A percentile compares a stretch with the other conserved stretches of the same genome.
Evolutionary conservation across 2,113 vertebrate species (phyloP).

Genomic region (Siniperca knerii): DNA sequence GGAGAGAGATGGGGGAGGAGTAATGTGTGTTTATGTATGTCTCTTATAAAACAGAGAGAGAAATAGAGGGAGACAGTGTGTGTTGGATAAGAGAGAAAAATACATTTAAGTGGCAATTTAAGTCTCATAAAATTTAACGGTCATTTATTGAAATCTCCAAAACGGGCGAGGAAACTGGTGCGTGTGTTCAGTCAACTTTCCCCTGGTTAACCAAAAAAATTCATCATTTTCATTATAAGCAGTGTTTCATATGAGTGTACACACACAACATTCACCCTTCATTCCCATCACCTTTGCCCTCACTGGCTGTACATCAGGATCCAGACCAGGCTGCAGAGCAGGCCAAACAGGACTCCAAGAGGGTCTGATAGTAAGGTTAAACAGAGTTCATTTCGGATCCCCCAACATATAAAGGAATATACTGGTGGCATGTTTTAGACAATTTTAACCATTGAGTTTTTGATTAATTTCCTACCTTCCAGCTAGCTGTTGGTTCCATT

Average conservation of each 20-base stretch:
- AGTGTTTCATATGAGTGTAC: conserved; percentile 11
- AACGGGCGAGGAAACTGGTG: not conserved
- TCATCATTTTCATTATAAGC: conserved; percentile 18
- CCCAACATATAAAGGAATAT: not conserved
- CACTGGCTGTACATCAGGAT: conserved; percentile 34
- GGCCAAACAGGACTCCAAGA: not conserved
- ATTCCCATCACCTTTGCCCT: conserved; percentile 71
- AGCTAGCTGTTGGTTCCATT: not conserved
- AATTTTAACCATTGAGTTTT: not conserved
- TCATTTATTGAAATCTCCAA: not conserved
- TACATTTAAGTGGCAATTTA: not conserved
- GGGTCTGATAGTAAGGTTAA: conserved; percentile 20
- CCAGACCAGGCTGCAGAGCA: conserved; percentile 24
- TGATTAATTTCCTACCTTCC: not conserved
- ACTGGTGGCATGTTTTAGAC: not conserved
- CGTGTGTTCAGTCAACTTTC: conserved; percentile 22
- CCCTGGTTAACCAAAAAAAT: not conserved
- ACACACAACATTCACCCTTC: conserved; percentile 37
- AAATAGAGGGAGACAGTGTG: not conserved
- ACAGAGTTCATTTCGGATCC: conserved; percentile 11
- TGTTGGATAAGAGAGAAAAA: not conserved
- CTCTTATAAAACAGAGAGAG: conserved; percentile 15
- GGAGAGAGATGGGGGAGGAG: not conserved
- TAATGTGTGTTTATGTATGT: not conserved
- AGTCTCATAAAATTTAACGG: not conserved